Base-by-base conservation (phyloP, 2,797 vertebrate species). In the Stomatorhinus walkeri region DNA sequence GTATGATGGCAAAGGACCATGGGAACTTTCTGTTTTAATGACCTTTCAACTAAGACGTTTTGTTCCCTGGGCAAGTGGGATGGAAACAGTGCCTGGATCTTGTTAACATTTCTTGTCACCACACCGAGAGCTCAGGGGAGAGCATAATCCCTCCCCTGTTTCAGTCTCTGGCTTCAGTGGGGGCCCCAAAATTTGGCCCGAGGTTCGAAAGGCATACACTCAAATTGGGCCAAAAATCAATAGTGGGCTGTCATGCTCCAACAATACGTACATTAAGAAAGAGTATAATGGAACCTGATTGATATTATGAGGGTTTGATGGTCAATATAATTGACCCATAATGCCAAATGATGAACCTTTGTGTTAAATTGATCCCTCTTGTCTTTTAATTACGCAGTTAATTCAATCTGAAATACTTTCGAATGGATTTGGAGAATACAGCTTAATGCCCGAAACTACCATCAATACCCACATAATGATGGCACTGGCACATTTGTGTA, bases 191-290 rank as follows among this genome's bases (percentile, higher is more conserved):
- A 85, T 54, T 91, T 92, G 72, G 89, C 90, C 88, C 88, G 54
- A 89, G 91, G 91, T 92, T 94, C 92, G 92, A 87, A 88, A 89
- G 51, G 51, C 79, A 89, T 85, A 40, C 76, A 24, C 91, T 89
- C 0, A 0, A 81, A 88, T 90, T 64, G 88, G 36, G 52, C 61
- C 79, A n/a, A 28, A 86, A 89, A 87, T 88, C 89, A 84, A 85
- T 89, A 52, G 24, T 16, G 43, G 28, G 59, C 83, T 2, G 51
- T 36, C 12, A 19, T 36, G 51, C 8, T 36, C 7, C 14, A 36
- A n/a, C 28, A 56, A 22, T 36, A 88, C 64, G 54, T 88, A 90
- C 12, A 10, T 72, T 43, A 68, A 64, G 46, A 84, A 84, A 46
- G 12, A 84, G 87, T 81, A 61, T 28, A 68, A 59, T 89, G 85